These are phyloP conservation scores for Abscondita cerata DNA, from an alignment of 2,888 invertebrate genomes.

Conservation along the genomic window DNA sequence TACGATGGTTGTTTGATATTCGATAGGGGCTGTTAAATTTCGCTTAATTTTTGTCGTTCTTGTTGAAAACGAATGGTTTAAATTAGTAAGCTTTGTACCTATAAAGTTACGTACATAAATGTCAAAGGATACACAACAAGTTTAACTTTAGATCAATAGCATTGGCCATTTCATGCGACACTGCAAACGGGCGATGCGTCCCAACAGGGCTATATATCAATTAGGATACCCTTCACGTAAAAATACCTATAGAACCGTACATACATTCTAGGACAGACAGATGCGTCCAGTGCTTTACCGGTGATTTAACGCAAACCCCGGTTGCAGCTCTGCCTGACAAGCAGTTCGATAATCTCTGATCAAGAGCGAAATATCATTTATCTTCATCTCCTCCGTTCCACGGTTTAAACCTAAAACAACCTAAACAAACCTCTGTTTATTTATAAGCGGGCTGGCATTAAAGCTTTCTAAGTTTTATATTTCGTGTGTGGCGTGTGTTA, in stretches of 20 bases:
- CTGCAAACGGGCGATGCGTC: slow-evolving; percentile 43
- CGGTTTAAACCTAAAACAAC: slow-evolving; percentile 35
- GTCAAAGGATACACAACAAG: slow-evolving; percentile 45
- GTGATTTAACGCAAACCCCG: slow-evolving; percentile 47
- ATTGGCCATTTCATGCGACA: slow-evolving; percentile 38
- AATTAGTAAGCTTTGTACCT: slow-evolving; percentile 15
- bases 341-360: slow-evolving; percentile 51
- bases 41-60: no score
- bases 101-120: slow-evolving; percentile 37
- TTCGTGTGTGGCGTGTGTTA: neutral
- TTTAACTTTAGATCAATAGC: slow-evolving; percentile 46
- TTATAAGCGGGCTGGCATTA: neutral
- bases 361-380: slow-evolving; percentile 46
- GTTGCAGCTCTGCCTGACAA: slow-evolving; percentile 43
- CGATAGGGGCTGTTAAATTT: no score
- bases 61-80: neutral
- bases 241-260: slow-evolving; percentile 39
- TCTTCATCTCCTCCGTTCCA: slow-evolving; percentile 46
- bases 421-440: neutral
- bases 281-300: slow-evolving; percentile 46
- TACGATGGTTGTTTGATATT: no score
- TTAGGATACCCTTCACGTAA: slow-evolving; percentile 47
- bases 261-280: slow-evolving; percentile 43
- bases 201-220: slow-evolving; percentile 54
- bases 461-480: neutral